These are phyloP conservation scores for Bubo blakistoni DNA, from an alignment of 2,113 vertebrate genomes.

Conservation along the genomic window DNA sequence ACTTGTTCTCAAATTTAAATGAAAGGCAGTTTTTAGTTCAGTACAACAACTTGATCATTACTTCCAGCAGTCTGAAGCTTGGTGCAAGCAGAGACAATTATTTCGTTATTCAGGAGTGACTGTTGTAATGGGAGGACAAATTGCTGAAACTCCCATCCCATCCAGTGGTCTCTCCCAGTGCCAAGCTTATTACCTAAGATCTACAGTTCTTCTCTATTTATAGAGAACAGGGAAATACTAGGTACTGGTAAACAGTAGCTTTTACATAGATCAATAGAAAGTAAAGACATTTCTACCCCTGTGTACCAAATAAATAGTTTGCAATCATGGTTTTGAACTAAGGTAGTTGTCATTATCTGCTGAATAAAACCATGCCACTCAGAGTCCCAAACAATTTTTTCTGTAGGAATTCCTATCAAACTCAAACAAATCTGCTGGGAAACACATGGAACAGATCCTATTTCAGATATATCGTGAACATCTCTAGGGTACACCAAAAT, in stretches of 20 bases:
- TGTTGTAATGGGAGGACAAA: neutral
- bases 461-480: neutral
- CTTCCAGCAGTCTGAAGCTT: neutral
- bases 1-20: neutral
- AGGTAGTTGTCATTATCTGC: neutral
- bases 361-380: neutral
- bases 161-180: neutral
- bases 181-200: neutral
- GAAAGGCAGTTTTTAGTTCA: neutral
- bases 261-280: neutral
- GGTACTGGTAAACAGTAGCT: neutral
- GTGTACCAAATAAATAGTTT: neutral
- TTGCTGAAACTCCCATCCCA: neutral
- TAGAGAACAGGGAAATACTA: neutral
- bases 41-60: neutral
- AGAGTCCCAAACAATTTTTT: fast-evolving
- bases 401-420: neutral
- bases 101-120: neutral
- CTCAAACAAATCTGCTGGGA: neutral
- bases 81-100: neutral
- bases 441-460: neutral
- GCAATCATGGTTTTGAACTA: neutral
- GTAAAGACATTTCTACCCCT: neutral
- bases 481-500: neutral
- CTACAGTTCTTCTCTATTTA: neutral